Percentiles rank a stretch among this genome's conserved stretches.
These are phyloP conservation scores for Eulithis testata DNA, from an alignment of 2,888 invertebrate species.

Conservation along the genomic window DNA sequence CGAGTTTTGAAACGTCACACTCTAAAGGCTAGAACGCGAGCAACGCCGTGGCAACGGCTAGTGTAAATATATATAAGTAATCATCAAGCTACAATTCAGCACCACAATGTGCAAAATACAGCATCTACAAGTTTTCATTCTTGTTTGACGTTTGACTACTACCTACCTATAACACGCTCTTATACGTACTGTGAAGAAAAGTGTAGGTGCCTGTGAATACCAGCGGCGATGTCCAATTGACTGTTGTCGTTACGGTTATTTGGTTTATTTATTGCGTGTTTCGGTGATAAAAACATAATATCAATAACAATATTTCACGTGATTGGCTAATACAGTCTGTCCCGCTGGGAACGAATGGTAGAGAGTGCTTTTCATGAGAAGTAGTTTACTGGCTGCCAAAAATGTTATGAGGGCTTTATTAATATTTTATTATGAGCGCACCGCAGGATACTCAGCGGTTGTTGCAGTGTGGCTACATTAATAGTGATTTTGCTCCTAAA, in stretches of 20 bases:
- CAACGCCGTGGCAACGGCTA: no score
- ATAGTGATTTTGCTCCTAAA: slow-evolving; percentile 8
- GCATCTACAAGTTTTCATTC: no score
- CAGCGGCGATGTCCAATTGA: background rate
- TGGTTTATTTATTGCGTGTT: slow-evolving; percentile 38
- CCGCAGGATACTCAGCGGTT: slow-evolving; percentile 6
- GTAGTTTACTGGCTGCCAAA: slow-evolving; percentile 24
- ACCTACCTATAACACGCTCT: no score
- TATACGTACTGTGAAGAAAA: no score
- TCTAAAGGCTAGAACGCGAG: no score
- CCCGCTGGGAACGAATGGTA: slow-evolving; percentile 38
- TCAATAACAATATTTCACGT: slow-evolving; percentile 42
- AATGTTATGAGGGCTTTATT: slow-evolving; percentile 25
- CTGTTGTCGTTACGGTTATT: slow-evolving; percentile 32
- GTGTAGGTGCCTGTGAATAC: background rate
- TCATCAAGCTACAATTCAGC: no score
- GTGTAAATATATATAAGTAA: no score
- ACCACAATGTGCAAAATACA: no score
- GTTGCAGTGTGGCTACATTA: background rate
- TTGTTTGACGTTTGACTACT: no score
- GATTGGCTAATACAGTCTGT: slow-evolving; percentile 36
- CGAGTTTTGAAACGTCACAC: no score
- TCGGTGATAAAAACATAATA: slow-evolving; percentile 41
- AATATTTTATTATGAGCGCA: slow-evolving; percentile 32
- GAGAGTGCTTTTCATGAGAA: slow-evolving; percentile 34